These are phyloP conservation scores for Steromphala cineraria DNA, from an alignment of 2,888 invertebrate species.

Conservation along the genomic window DNA sequence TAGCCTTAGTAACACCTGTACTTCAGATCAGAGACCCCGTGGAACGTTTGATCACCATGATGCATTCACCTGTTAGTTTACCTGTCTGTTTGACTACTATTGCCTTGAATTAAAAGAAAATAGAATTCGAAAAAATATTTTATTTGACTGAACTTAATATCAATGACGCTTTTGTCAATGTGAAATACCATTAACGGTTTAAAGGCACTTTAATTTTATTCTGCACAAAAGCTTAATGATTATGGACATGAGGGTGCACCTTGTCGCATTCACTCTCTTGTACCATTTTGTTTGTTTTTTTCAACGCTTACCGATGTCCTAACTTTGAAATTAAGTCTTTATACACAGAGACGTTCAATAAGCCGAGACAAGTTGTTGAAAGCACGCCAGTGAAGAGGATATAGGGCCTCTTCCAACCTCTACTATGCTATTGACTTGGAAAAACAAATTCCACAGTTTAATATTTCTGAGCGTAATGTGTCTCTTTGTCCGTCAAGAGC, in stretches of 20 bases:
- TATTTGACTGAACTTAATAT: no score
- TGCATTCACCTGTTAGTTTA: no score
- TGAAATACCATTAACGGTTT: no score
- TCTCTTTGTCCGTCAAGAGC: constrained; percentile 2
- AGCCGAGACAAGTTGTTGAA: not conserved
- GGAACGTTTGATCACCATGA: not conserved
- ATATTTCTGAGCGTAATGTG: not conserved
- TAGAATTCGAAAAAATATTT: no score
- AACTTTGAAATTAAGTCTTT: constrained; percentile 5
- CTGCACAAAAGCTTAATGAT: no score
- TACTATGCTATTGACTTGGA: not conserved
- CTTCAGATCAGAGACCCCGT: not conserved
- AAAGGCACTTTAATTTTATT: no score
- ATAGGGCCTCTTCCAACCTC: not conserved
- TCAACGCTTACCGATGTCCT: not conserved
- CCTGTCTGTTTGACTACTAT: no score
- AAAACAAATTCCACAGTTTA: constrained; percentile 8
- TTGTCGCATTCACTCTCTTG: no score
- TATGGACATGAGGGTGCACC: no score
- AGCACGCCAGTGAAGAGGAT: not conserved
- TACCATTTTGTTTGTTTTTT: not conserved
- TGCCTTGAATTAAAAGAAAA: no score
- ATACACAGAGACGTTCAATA: not conserved
- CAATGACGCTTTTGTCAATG: no score
- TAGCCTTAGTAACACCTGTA: not conserved